Evolutionary conservation across 2,888 invertebrate genomes (phyloP).

Genomic region (Mythimna loreyi): DNA sequence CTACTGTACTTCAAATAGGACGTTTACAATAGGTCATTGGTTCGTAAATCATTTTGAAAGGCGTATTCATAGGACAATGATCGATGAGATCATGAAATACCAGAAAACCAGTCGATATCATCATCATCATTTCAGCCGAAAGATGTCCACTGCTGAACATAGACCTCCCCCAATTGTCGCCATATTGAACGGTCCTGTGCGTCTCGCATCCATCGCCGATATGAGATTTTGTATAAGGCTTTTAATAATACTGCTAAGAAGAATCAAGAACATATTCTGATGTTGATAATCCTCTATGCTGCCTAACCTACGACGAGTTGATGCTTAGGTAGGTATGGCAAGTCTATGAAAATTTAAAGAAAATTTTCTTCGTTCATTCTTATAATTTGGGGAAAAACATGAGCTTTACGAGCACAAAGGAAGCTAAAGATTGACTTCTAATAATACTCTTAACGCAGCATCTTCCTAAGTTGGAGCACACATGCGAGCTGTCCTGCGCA

Average conservation of each 20-base stretch:
- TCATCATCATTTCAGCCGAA: too few relatives aligned
- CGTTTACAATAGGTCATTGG: neutral
- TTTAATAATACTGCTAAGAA: too few relatives aligned
- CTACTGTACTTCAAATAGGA: constrained; percentile 15
- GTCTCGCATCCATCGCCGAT: neutral
- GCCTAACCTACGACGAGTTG: constrained; percentile 7
- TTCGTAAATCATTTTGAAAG: neutral
- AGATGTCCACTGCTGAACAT: too few relatives aligned
- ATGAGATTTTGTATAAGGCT: neutral
- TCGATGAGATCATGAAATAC: neutral
- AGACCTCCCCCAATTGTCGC: too few relatives aligned
- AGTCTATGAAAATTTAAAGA: neutral
- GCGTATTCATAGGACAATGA: neutral
- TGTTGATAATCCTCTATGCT: neutral
- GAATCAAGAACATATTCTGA: too few relatives aligned
- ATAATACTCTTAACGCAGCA: constrained; percentile 45
- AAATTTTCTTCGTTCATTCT: neutral
- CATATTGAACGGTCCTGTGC: too few relatives aligned
- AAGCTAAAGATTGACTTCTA: constrained; percentile 36
- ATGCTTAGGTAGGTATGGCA: neutral
- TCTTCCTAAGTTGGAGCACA: constrained; percentile 49
- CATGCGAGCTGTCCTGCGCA: constrained; percentile 59
- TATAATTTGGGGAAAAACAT: neutral
- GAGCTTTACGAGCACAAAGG: constrained; percentile 22
- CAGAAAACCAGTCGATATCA: neutral